Evolutionary conservation across 2,888 invertebrate species (phyloP).

Genomic region (Leistus spinibarbis): DNA sequence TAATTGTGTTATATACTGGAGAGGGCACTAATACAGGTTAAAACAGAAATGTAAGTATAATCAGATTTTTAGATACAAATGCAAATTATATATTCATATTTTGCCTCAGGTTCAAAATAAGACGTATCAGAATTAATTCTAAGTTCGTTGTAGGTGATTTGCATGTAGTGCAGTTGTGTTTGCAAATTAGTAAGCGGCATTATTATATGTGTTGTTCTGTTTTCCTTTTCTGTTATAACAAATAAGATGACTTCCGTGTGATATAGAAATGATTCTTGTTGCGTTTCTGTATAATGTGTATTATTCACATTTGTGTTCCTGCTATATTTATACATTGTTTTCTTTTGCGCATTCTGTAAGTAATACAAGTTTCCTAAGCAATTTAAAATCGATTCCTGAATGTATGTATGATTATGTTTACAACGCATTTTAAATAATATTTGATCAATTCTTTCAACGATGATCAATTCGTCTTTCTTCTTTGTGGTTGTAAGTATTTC

Average conservation of each 20-base stretch:
- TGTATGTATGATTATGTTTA: too few relatives aligned
- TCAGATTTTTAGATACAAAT: background rate
- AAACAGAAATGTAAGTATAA: background rate
- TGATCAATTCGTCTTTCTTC: background rate
- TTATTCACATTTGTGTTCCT: background rate
- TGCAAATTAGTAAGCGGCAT: background rate
- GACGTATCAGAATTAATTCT: background rate
- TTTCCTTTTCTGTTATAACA: background rate
- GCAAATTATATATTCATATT: background rate
- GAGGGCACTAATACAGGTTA: too few relatives aligned
- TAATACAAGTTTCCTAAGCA: background rate
- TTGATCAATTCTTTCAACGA: background rate
- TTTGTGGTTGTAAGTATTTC: background rate
- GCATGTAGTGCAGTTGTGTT: background rate
- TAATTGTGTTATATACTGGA: too few relatives aligned
- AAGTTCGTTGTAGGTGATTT: background rate
- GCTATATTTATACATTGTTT: background rate
- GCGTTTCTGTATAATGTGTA: background rate
- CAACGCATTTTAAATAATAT: background rate
- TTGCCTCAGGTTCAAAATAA: background rate
- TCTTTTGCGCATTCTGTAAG: background rate
- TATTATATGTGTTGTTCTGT: background rate
- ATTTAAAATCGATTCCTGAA: background rate
- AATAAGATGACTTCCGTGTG: background rate
- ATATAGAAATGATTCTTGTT: background rate